Base-by-base conservation (phyloP, 2,113 vertebrate genomes). In the Nerophis ophidion region DNA sequence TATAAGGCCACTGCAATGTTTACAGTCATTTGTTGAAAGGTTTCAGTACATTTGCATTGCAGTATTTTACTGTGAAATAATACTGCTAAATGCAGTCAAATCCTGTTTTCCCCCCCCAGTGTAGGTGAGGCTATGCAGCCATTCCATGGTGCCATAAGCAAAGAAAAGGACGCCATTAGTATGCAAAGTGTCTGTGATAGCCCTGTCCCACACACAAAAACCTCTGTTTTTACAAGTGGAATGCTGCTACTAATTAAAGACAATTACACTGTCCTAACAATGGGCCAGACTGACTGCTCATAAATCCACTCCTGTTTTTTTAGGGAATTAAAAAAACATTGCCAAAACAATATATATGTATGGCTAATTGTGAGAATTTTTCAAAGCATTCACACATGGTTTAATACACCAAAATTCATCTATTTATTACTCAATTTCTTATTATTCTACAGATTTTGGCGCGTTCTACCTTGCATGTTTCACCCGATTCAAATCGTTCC, bases 211-310 rank as follows among this genome's bases (percentile, higher is more conserved):
- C 63, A 84, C 77, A 86, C 83, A 86, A 88, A 86, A 80, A 45
- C 26, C 77, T 54, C 66, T 80, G 86, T 88, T 89, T 89, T 86
- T 82, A 79, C 85, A 84, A 74, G 79, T 87, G 66, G 84, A 91
- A 88, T 90, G 88, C 60, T 67, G 76, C 68, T 81, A 70, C 80
- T 86, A 87, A 88, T 91, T 89, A 86, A 87, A 87, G 86, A 89
- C 88, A 89, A 90, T 89, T 88, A 90, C 80, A 72, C 69, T 55
- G 70, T 67, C 65, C 42, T 38, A 82, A 88, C 87, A 89, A 89
- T 85, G 74, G 80, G 74, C 67, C 64, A 14, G 73, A 84, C 84
- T 84, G 82, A 87, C 68, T 72, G 81, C 79, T 70, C 79, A 84
- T 87, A 87, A 89, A 89, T 80, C 68, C 67, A 66, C 84, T 82